These are phyloP conservation scores for Columba guinea DNA, from an alignment of 2,797 vertebrate species.

Conservation along the genomic window DNA sequence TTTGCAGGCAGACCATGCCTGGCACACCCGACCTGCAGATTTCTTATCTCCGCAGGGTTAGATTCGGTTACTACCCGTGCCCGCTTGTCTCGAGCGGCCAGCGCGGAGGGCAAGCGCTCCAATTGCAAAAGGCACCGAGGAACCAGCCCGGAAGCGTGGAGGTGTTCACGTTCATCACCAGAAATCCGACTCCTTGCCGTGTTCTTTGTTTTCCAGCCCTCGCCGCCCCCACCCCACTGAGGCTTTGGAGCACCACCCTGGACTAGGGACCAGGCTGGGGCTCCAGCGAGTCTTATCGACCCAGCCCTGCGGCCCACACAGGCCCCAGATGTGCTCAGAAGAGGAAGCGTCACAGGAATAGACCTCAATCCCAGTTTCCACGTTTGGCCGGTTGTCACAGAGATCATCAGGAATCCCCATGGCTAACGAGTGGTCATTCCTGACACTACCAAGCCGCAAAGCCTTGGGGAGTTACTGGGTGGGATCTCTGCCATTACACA, in stretches of 20 bases:
- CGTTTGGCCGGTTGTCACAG: neutral
- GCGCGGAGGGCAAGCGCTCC: neutral
- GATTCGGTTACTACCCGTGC: neutral
- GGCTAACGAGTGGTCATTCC: neutral
- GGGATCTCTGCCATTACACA: neutral
- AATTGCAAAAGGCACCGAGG: neutral
- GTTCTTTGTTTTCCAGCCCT: neutral
- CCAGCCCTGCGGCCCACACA: neutral
- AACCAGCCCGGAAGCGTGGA: neutral
- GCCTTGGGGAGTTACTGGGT: neutral
- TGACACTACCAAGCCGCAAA: neutral
- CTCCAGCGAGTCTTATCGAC: neutral
- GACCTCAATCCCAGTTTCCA: neutral
- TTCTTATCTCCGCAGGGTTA: rapidly evolving
- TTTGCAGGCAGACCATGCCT: neutral
- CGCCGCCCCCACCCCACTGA: neutral
- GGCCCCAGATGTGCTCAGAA: neutral
- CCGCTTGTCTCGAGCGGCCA: neutral
- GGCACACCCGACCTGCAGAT: neutral
- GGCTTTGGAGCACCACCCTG: neutral
- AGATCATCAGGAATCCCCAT: neutral
- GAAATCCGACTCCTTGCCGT: neutral
- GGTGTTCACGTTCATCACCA: neutral
- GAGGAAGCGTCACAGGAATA: neutral
- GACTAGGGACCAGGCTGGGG: neutral